Base-by-base conservation (phyloP, 2,888 invertebrate genomes). In the Polylopha cassiicola region DNA sequence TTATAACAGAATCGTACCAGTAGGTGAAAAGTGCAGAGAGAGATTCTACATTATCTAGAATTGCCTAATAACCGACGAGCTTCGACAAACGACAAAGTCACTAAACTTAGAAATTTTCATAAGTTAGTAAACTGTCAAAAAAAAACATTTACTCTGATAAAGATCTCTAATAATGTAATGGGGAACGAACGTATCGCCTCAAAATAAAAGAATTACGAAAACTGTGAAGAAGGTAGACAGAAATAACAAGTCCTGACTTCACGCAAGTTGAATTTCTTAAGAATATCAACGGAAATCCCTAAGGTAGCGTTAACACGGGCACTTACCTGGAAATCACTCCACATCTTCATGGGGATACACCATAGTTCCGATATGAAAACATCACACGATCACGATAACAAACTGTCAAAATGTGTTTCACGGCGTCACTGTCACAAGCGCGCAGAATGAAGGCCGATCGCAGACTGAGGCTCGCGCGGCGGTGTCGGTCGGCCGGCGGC, bases 311-410 rank as follows among this genome's bases (percentile, higher is more conserved):
- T 27, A 23, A 7, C 30, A 32, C 3, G 37, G 43, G 28, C 26
- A 60, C 84, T 80, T 61, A 85, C 85, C 82, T 85, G 85, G 63
- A 85, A 84, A 78, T 85, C 85, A 85, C 85, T 85, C 85, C 85
- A 85, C 85, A 85, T 85, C 75, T 85, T 85, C 85, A 85, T 85
- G 67, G 77, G 84, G 75, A 85, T 84, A 76, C 80, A 85, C 77
- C 85, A 85, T 85, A 84, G 82, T 85, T 84, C 81, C 84, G 65
- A 81, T 74, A 81, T 71, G 77, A 84, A 79, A 85, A 84, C 85
- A 85, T 85, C 63, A 79, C 84, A 80, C 77, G 81, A 78, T 71
- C 80, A 85, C 85, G 85, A 81, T 75, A 81, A 80, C 82, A 82
- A 46, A 80, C 85, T 84, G 84, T 84, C 82, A 82, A 75, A 73